Percentiles rank a stretch among this genome's conserved stretches.
Conservation (phyloP, 1,140 invertebrate species). For the Macrobrachium nipponense region DNA sequence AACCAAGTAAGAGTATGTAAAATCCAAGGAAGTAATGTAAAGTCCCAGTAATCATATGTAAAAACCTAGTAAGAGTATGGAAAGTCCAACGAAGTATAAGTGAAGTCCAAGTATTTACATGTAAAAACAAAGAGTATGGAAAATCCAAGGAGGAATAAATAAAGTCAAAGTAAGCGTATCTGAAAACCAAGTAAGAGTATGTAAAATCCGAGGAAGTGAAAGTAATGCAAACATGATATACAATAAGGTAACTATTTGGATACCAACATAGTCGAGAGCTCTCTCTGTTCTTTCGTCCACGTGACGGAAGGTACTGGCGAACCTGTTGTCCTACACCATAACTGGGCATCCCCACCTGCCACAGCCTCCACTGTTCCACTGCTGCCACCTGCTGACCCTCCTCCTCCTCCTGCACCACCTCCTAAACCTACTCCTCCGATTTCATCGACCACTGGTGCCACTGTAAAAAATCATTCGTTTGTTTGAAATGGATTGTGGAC, state of each 20-base stretch:
- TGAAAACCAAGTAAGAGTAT: too few relatives aligned
- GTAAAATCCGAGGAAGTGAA: too few relatives aligned
- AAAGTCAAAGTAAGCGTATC: too few relatives aligned
- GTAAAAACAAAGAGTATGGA: too few relatives aligned
- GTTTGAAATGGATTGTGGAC: too few relatives aligned
- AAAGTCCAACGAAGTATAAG: too few relatives aligned
- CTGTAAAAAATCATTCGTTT: slow-evolving; percentile 2
- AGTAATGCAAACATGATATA: background rate
- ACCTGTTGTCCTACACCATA: slow-evolving; percentile 57
- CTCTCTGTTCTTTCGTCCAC: slow-evolving; percentile 57
- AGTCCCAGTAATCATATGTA: too few relatives aligned
- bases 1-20: too few relatives aligned
- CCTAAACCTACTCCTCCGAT: slow-evolving; percentile 8
- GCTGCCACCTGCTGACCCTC: background rate
- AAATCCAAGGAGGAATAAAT: too few relatives aligned
- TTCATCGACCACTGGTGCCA: slow-evolving; percentile 33
- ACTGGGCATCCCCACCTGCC: slow-evolving; percentile 25
- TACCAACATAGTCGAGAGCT: slow-evolving; percentile 21
- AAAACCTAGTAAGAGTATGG: too few relatives aligned
- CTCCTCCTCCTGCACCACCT: background rate
- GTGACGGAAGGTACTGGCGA: slow-evolving; percentile 57
- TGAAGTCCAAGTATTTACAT: too few relatives aligned
- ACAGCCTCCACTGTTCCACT: slow-evolving; percentile 3
- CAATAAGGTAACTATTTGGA: background rate
- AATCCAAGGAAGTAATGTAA: too few relatives aligned